Percentiles rank a stretch among this genome's conserved stretches.
Conservation (phyloP, 2,888 invertebrate genomes). For the Ditula angustiorana region DNA sequence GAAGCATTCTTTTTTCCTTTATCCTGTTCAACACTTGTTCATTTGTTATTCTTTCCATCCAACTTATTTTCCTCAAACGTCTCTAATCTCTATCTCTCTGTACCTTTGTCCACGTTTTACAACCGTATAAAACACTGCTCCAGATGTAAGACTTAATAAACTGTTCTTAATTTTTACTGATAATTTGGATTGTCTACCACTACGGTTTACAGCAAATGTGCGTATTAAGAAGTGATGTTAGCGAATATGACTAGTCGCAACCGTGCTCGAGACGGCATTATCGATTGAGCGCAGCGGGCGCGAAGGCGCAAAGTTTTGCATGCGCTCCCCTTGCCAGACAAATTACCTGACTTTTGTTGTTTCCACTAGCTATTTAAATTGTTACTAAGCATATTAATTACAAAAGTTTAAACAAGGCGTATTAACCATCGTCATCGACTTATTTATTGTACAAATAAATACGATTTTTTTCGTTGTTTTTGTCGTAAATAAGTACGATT, state of each 20-base stretch:
- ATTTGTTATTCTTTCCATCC: no score
- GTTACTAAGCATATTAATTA: slow-evolving; percentile 34
- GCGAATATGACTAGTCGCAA: slow-evolving; percentile 44
- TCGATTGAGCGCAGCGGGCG: slow-evolving; percentile 69
- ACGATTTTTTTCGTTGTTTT: no score
- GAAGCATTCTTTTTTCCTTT: no score
- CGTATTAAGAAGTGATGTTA: slow-evolving; percentile 24
- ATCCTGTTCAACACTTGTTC: no score
- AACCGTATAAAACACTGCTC: no score
- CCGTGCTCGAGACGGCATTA: slow-evolving; percentile 71
- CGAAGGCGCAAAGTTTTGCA: slow-evolving; percentile 71
- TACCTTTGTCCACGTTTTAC: no score
- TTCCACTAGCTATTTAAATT: slow-evolving; percentile 44
- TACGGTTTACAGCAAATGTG: background rate
- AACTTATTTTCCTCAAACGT: no score
- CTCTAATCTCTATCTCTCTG: no score
- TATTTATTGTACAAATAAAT: no score
- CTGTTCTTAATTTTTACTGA: no score
- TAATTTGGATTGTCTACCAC: background rate
- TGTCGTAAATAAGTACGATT: background rate
- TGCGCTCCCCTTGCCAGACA: slow-evolving; percentile 64
- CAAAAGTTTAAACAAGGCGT: background rate
- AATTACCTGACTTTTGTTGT: slow-evolving; percentile 64
- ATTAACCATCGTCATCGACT: background rate
- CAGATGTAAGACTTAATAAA: no score